phyloP scores from a whole-genome alignment of 2,113 vertebrate species.

The Stegostoma tigrinum region DNA sequence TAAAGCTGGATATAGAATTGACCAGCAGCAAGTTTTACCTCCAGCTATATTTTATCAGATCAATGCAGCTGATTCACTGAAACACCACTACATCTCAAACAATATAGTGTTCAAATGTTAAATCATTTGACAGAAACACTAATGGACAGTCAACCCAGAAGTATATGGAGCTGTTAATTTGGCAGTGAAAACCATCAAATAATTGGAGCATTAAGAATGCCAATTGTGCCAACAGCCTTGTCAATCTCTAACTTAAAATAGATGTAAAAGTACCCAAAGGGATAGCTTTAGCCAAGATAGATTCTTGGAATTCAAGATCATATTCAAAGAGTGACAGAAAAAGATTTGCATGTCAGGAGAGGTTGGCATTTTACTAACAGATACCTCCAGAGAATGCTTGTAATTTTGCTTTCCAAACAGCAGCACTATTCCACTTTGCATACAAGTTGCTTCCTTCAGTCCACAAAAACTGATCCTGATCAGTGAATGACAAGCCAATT shows the following conservation, averaged over 20 bases:
- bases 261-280: not conserved
- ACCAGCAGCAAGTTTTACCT: not conserved
- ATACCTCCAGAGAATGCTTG: not conserved
- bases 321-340: not conserved
- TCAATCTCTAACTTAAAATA: too few relatives aligned
- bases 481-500: not conserved
- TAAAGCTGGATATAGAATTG: not conserved
- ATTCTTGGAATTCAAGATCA: not conserved
- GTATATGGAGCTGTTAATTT: not conserved
- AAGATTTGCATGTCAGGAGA: not conserved
- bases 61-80: not conserved
- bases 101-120: not conserved
- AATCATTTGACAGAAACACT: not conserved
- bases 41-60: not conserved
- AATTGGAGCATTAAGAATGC: not conserved
- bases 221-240: not conserved
- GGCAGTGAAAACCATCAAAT: not conserved
- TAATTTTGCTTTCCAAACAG: not conserved
- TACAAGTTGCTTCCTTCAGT: not conserved
- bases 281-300: not conserved
- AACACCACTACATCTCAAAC: not conserved
- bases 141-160: not conserved
- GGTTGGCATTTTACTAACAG: not conserved
- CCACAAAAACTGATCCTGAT: not conserved
- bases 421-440: not conserved